These are phyloP conservation scores for Amphimallon solstitiale DNA, from an alignment of 2,888 invertebrate species.

Conservation along the genomic window DNA sequence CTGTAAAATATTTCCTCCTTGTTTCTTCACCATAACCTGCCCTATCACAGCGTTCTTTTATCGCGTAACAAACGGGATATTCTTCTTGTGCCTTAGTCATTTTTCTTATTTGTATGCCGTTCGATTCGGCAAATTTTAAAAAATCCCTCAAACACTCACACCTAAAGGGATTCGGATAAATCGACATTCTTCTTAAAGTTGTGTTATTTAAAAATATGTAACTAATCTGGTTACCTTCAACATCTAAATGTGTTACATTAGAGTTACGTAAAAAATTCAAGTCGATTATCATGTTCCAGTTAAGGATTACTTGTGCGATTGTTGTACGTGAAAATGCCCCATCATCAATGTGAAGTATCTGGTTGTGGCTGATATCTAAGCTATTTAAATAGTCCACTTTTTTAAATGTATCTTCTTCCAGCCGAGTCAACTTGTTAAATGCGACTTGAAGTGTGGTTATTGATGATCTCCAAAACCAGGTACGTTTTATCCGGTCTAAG, in stretches of 20 bases:
- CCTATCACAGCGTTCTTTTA: neutral
- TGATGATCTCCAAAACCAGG: constrained; percentile 13
- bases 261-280: constrained; percentile 17
- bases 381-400: neutral
- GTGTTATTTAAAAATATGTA: neutral
- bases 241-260: neutral
- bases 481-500: neutral
- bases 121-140: neutral
- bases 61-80: neutral
- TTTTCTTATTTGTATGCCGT: neutral
- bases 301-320: neutral
- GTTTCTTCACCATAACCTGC: too few species aligned
- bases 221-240: constrained; percentile 27
- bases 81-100: neutral
- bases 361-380: neutral
- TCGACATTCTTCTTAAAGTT: neutral
- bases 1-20: neutral
- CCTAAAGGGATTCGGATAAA: constrained; percentile 28
- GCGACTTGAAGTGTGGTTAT: constrained; percentile 1
- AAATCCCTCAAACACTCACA: constrained; percentile 29
- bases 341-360: constrained; percentile 6
- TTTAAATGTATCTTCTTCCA: neutral
- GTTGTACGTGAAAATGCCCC: neutral
- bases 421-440: constrained; percentile 1
- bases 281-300: constrained; percentile 23